Evolutionary conservation across 2,113 vertebrate genomes (phyloP).

Genomic region (Prionailurus bengalensis): DNA sequence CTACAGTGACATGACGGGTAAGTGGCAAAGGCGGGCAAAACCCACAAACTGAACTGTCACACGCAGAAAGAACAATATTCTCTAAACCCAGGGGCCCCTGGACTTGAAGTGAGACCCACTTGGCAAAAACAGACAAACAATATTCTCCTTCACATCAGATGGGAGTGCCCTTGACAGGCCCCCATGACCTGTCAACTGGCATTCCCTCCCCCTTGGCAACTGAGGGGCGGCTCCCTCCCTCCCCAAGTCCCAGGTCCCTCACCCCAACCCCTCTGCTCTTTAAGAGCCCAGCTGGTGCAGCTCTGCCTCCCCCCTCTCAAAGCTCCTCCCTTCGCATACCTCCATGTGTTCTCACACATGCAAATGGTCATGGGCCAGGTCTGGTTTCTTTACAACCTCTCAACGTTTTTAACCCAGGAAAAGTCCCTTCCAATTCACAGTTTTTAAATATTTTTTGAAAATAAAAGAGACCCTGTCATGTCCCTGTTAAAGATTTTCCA

Average conservation of each 20-base stretch:
- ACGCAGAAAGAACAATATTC: rapidly evolving
- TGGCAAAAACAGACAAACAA: background rate
- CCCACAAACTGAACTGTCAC: background rate
- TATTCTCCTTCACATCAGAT: background rate
- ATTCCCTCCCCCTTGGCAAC: background rate
- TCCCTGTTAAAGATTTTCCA: background rate
- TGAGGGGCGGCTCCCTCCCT: background rate
- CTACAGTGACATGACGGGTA: background rate
- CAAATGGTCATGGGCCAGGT: background rate
- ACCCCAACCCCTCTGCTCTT: background rate
- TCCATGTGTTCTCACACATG: background rate
- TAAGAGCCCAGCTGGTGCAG: background rate
- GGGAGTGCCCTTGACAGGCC: background rate
- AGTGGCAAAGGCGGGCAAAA: background rate
- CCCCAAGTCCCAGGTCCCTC: background rate
- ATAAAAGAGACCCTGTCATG: background rate
- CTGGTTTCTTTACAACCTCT: background rate
- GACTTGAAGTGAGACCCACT: background rate
- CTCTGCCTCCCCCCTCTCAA: background rate
- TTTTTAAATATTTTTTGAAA: background rate
- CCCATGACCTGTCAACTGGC: too few relatives aligned
- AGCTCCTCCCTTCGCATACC: background rate
- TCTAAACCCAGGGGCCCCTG: background rate
- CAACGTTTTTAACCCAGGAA: background rate
- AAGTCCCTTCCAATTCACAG: background rate